Evolutionary conservation across 1,140 invertebrate genomes (phyloP).

Genomic region (Ceratosolen solmsi): DNA sequence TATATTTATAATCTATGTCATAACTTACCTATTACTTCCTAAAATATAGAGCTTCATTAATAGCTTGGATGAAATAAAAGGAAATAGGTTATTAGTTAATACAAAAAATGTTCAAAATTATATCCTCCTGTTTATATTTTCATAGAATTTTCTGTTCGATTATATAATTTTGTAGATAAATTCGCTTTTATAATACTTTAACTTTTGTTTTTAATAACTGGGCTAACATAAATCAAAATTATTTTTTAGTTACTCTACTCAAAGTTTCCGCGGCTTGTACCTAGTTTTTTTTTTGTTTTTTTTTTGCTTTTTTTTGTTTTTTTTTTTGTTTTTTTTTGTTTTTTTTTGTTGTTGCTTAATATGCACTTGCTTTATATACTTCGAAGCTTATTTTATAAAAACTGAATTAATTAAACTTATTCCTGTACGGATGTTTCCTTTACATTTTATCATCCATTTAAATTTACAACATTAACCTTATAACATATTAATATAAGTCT

Average conservation of each 20-base stretch:
- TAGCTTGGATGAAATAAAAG: background rate
- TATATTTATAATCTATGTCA: background rate
- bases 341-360: too few relatives aligned
- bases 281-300: too few relatives aligned
- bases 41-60: background rate
- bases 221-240: background rate
- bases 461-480: too few relatives aligned
- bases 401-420: too few relatives aligned
- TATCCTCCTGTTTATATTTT: background rate
- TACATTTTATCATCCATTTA: too few relatives aligned
- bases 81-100: background rate
- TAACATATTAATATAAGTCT: too few relatives aligned
- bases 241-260: background rate
- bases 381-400: too few relatives aligned
- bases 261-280: too few relatives aligned
- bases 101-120: background rate
- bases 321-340: too few relatives aligned
- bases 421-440: too few relatives aligned
- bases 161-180: background rate
- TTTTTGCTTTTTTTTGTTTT: too few relatives aligned
- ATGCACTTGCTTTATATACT: too few relatives aligned
- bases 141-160: background rate
- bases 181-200: background rate
- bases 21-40: conserved; percentile 7
- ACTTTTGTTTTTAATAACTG: background rate